Conservation (phyloP, 2,888 invertebrate genomes). For the Willowsia nigromaculata region DNA sequence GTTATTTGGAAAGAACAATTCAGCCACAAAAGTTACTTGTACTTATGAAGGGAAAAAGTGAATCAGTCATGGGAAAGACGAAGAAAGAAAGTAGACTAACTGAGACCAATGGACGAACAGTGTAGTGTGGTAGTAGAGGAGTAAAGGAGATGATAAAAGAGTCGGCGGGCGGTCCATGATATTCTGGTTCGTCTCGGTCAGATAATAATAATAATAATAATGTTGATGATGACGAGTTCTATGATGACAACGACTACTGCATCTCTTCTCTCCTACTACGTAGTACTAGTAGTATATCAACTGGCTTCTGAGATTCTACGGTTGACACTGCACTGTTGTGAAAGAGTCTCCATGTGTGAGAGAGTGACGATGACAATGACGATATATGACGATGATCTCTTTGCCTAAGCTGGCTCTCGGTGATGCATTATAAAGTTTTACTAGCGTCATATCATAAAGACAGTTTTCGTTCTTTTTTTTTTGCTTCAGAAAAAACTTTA, state of each 20-base stretch:
- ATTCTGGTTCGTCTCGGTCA: constrained; percentile 60
- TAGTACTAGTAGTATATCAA: background rate
- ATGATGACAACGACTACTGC: background rate
- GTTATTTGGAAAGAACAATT: background rate
- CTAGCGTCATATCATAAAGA: background rate
- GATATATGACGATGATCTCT: constrained; percentile 16
- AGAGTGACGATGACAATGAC: constrained; percentile 44
- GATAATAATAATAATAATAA: constrained; percentile 50
- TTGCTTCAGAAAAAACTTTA: background rate
- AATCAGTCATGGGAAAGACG: constrained; percentile 58
- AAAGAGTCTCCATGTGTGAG: constrained; percentile 11
- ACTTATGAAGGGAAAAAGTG: constrained; percentile 5
- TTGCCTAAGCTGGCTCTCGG: background rate
- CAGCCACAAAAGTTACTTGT: background rate
- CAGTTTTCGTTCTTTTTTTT: background rate
- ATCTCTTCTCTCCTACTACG: background rate
- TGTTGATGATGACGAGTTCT: constrained; percentile 1
- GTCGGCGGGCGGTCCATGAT: constrained; percentile 58
- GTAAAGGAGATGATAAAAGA: constrained; percentile 39
- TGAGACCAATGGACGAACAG: constrained; percentile 2
- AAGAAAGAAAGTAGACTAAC: constrained; percentile 26
- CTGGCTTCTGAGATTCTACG: background rate
- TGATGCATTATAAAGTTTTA: constrained; percentile 41
- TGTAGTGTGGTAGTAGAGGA: background rate
- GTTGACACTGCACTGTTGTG: background rate